Percentiles rank a stretch among this genome's conserved stretches.
phyloP scores from a whole-genome alignment of 2,888 invertebrate species.

The Calameuta idolon region DNA sequence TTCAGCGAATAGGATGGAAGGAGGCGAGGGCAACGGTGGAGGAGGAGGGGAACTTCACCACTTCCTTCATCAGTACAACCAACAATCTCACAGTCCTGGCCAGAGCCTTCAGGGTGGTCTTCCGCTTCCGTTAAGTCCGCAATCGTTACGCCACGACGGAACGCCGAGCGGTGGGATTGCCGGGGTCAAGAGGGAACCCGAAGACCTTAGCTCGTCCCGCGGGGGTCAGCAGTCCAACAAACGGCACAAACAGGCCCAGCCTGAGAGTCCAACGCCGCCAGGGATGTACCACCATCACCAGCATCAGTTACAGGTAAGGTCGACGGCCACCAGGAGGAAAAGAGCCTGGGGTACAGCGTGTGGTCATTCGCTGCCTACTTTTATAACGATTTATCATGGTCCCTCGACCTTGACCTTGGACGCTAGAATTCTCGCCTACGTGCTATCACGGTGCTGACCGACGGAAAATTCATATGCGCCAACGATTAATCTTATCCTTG shows the following conservation, averaged over 20 bases:
- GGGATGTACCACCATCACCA: conserved; percentile 66
- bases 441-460: background rate
- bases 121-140: conserved; percentile 63
- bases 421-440: background rate
- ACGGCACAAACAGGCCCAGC: conserved; percentile 58
- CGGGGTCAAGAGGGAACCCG: conserved; percentile 82
- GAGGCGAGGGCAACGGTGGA: conserved; percentile 64
- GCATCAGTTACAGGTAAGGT: conserved; percentile 61
- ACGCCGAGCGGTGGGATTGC: conserved; percentile 53
- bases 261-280: conserved; percentile 63
- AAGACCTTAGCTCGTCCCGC: conserved; percentile 76
- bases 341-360: background rate
- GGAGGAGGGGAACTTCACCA: conserved; percentile 68
- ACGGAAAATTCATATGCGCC: background rate
- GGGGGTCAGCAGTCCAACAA: conserved; percentile 58
- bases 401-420: background rate
- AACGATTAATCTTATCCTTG: conserved; percentile 2
- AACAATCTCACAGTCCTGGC: conserved; percentile 63
- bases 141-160: conserved; percentile 61
- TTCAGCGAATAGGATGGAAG: conserved; percentile 59
- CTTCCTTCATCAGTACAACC: conserved; percentile 65
- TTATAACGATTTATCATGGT: background rate
- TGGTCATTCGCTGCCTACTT: background rate
- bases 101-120: conserved; percentile 69
- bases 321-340: background rate